Percentiles rank a stretch among this genome's conserved stretches.
Conservation (phyloP, 2,113 vertebrate species). For the Melanerpes aurifrons region DNA sequence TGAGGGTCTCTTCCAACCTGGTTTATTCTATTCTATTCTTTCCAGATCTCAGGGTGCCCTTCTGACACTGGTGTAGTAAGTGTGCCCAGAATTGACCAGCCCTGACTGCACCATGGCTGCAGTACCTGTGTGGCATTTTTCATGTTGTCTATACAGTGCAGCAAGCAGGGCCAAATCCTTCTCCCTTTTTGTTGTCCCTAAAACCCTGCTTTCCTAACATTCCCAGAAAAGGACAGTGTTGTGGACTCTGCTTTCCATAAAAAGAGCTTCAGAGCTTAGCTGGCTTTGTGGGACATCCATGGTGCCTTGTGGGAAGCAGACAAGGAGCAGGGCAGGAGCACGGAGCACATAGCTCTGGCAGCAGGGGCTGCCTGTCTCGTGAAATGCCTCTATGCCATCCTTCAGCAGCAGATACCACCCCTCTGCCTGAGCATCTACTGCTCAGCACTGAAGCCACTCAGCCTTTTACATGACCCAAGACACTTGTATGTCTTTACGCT, state of each 20-base stretch:
- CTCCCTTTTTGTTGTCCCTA: background rate
- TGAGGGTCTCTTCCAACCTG: too few species aligned
- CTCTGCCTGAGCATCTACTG: background rate
- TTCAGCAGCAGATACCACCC: background rate
- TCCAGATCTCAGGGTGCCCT: background rate
- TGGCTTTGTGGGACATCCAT: rapidly evolving
- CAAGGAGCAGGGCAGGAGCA: background rate
- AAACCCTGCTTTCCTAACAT: background rate
- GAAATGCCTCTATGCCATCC: rapidly evolving
- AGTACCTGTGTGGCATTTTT: rapidly evolving
- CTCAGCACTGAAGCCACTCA: background rate
- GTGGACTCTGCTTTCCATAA: background rate
- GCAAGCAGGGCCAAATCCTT: background rate
- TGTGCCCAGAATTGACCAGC: background rate
- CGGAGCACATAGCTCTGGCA: rapidly evolving
- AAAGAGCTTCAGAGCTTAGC: background rate
- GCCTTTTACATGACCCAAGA: background rate
- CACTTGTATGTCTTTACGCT: background rate
- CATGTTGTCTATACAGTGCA: rapidly evolving
- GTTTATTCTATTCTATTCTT: background rate
- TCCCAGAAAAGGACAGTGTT: background rate
- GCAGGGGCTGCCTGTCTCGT: rapidly evolving
- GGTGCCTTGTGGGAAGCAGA: rapidly evolving
- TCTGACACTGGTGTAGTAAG: background rate
- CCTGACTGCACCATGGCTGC: rapidly evolving